Percentiles rank a stretch among this genome's conserved stretches.
phyloP scores from a whole-genome alignment of 2,113 vertebrate species.

The Sprattus sprattus region DNA sequence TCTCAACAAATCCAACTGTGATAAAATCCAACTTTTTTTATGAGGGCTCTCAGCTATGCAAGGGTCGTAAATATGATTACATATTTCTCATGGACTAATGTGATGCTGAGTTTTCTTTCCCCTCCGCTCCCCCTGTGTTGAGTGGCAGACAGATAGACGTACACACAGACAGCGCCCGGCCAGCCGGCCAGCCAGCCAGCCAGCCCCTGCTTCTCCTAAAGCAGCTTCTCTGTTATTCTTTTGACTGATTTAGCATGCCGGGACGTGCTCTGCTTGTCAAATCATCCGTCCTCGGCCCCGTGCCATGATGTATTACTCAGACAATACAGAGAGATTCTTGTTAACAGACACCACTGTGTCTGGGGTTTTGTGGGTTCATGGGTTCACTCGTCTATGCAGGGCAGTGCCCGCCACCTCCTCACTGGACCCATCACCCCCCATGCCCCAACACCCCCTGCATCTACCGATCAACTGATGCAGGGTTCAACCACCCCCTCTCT shows the following conservation, averaged over 20 bases:
- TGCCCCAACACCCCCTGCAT: background rate
- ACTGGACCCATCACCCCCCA: background rate
- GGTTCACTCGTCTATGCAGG: background rate
- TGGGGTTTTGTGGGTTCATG: background rate
- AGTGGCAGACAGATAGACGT: conserved; percentile 1
- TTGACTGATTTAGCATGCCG: conserved; percentile 19
- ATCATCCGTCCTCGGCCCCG: conserved; percentile 7
- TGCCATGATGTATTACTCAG: conserved; percentile 16
- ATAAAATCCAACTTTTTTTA: conserved; percentile 40
- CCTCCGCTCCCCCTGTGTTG: background rate
- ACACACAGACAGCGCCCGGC: conserved; percentile 17
- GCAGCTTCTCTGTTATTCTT: background rate
- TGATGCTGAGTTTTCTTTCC: conserved; percentile 19
- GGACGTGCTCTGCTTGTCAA: conserved; percentile 25
- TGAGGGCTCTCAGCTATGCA: conserved; percentile 21
- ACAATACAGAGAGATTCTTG: conserved; percentile 22
- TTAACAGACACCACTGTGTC: conserved; percentile 7
- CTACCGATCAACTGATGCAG: background rate
- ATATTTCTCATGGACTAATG: conserved; percentile 36
- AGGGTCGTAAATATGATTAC: conserved; percentile 42
- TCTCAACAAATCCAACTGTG: conserved; percentile 40
- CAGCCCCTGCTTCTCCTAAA: background rate
- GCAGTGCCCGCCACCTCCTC: background rate
- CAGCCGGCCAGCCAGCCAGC: background rate
- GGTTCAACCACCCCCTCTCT: background rate